Evolutionary conservation across 92 coral and sea anemone genomes (phyloP), one percentile per base, ranked within the genome.

Genomic region (Epizoanthus fatuus): DNA sequence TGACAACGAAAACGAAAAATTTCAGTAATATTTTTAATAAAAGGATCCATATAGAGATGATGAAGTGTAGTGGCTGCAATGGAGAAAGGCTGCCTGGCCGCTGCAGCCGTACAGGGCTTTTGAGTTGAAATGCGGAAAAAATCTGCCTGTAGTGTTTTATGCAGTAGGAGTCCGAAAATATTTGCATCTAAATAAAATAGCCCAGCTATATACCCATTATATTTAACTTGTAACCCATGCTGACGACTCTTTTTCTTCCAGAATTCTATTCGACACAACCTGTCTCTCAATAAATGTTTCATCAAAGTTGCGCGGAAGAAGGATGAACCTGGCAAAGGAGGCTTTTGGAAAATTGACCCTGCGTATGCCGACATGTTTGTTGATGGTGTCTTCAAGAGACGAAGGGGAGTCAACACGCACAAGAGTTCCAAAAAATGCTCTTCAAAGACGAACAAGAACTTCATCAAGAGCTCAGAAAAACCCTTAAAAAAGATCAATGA

Each of bases 311-410:
- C 99, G 32, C 94, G 99, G 16, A 92, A 77, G 74, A 97, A 95
- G 47, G 98, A 95, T 79, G 99, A 97, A 37, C 99, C 99, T 0
- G 99, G 99, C 8, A 97, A 97, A 52, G 99, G 99, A 0, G 98
- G 99, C 0, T 97, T 95, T 65, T 97, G 99, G 99, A 93, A 91
- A 78, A 95, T 97, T 17, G 99, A 97, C 64, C 98, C 98, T 44
- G 95, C 98, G 1, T 97, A 95, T 64, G 99, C 97, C 56, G 99
- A 97, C 86, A 97, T 97, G 99, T 97, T 97, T 88, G 99, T 95
- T 2, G 99, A 97, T 70, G 99, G 99, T 15, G 98, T 95, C 12
- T 97, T 97, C 85, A 95, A 95, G 78, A 80, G 99, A 63, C 89
- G 99, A 8, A 89, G 99, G 55, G 98, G 98, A 12, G 95, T 94